These are phyloP conservation scores for Diglossa cyanea DNA, from an alignment of 2,797 vertebrate species.

Conservation along the genomic window DNA sequence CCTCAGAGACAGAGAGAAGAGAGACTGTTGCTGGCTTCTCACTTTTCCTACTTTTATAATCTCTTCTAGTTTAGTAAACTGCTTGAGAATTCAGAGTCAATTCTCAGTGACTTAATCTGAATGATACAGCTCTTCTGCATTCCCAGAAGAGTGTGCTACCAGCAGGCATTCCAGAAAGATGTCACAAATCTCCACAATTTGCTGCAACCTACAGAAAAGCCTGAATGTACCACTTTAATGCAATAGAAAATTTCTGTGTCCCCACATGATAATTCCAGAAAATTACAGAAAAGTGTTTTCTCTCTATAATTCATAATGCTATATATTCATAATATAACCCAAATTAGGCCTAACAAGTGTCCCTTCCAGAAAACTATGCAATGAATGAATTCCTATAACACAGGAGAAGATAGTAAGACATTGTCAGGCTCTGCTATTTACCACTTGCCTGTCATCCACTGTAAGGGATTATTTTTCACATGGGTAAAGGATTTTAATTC, in stretches of 20 bases:
- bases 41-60: neutral
- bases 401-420: no score
- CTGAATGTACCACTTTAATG: neutral
- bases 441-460: neutral
- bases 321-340: neutral
- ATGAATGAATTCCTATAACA: neutral
- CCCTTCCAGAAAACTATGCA: neutral
- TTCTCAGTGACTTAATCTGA: neutral
- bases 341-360: neutral
- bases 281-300: neutral
- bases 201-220: neutral
- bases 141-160: neutral
- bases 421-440: neutral
- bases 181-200: neutral
- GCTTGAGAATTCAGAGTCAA: neutral
- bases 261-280: neutral
- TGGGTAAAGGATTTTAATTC: neutral
- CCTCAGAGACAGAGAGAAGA: neutral
- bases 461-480: neutral
- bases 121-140: neutral
- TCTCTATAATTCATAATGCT: neutral
- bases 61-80: neutral
- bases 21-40: neutral
- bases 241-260: neutral
- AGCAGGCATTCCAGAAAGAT: neutral